Base-by-base conservation (phyloP, 2,888 invertebrate genomes). In the Amorpha juglandis region DNA sequence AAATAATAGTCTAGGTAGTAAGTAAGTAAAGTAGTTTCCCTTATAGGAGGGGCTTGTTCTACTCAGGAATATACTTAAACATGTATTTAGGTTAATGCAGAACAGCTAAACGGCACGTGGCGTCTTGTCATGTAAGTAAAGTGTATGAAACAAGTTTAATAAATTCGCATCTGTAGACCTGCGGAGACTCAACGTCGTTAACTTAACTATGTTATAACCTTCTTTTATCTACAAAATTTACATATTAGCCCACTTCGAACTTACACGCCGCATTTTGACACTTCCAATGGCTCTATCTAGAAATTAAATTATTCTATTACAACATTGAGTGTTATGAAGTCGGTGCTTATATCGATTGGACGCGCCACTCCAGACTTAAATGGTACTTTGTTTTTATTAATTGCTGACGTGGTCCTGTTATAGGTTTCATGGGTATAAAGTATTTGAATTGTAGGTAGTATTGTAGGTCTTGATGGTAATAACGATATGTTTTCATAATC, bases 161-260 rank as follows among this genome's bases (percentile, higher is more conserved):
- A 78, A 73, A 75, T 74, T 75, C 69, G 66, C 68, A 62, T 63
- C 63, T 67, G 68, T 68, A 71, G 69, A 70, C 68, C 62, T 70
- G 76, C 74, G 75, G 74, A 68, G 69, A 69, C 66, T 71, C 64
- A 71, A 69, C 72, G 71, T 83, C 84, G 78, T 84, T 87, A 84
- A 81, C 77, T 85, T 76, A 77, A 80, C 81, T 82, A 86, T 80
- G 76, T 87, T 87, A 88, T 77, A 82, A 78, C 79, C 84, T 84
- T 84, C 83, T 87, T 85, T 86, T 88, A 89, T 88, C 87, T 83
- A 78, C 72, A 73, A 75, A 68, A 80, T 89, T 88, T 84, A 79
- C 89, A 89, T 89, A 87, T 79, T 79, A 82, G 82, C 77, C 83
- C 80, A 86, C 76, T 84, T 86, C 84, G 84, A 78, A 77, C 74